Evolutionary conservation across 1,140 invertebrate genomes (phyloP).

Genomic region (Nasonia vitripennis): DNA sequence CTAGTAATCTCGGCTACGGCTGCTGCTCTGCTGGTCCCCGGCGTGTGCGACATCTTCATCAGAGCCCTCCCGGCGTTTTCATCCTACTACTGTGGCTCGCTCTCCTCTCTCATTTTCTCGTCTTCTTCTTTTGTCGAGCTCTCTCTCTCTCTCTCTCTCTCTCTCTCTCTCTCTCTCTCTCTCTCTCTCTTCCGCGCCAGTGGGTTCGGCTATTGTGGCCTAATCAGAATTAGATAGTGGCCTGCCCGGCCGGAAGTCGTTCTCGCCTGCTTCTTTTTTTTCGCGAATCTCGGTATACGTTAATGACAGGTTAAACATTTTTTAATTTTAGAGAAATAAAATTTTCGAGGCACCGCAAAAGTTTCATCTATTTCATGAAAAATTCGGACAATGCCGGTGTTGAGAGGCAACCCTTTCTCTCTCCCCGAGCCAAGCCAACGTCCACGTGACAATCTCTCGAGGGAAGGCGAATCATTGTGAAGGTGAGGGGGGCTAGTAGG

Average conservation of each 20-base stretch:
- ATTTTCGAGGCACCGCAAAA: not conserved
- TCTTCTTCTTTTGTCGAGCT: constrained; percentile 20
- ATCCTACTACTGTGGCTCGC: not conserved
- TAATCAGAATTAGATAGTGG: constrained; percentile 49
- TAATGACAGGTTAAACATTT: not conserved
- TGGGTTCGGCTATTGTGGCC: constrained; percentile 34
- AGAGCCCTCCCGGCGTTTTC: constrained; percentile 54
- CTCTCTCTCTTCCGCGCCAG: constrained; percentile 28
- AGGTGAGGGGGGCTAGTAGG: constrained; percentile 30
- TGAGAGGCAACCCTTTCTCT: not conserved
- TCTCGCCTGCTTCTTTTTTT: not conserved
- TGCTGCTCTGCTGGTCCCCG: constrained; percentile 61
- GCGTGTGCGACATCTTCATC: constrained; percentile 76
- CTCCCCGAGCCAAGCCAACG: not conserved
- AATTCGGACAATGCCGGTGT: not conserved
- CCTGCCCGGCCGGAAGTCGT: not conserved
- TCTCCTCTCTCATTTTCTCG: constrained; percentile 55
- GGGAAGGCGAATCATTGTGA: constrained; percentile 30
- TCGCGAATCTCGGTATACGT: not conserved
- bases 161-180: constrained; percentile 44
- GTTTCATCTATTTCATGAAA: not conserved
- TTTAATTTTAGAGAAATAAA: not conserved
- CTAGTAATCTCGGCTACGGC: constrained; percentile 68
- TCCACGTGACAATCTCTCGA: constrained; percentile 57
- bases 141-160: constrained; percentile 41